A percentile compares a stretch with the other conserved stretches of the same genome.
These are phyloP conservation scores for Lytechinus pictus DNA, from an alignment of 35 echinoderm and acorn worm species.

Conservation along the genomic window DNA sequence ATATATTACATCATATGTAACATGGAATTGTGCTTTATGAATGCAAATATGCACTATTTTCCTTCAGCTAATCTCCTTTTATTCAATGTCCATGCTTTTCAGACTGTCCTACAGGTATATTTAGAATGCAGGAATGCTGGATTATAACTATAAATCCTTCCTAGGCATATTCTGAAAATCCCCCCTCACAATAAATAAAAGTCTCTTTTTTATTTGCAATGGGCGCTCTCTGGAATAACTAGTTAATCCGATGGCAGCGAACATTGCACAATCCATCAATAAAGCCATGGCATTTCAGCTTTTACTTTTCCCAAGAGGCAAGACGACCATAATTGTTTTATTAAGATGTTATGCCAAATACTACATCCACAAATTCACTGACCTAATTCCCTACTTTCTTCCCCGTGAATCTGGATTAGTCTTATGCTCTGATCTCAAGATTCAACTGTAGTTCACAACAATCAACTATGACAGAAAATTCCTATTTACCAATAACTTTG, in stretches of 20 bases:
- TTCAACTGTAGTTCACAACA: no score
- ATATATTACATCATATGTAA: no score
- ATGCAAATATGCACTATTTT: not conserved
- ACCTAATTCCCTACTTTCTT: not conserved
- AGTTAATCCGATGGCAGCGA: not conserved
- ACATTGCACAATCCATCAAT: not conserved
- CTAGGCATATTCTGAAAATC: not conserved
- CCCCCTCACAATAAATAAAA: not conserved
- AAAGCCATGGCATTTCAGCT: not conserved
- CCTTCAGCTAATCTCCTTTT: not conserved
- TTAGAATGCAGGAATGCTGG: not conserved
- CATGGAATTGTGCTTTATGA: no score
- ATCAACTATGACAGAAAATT: not conserved
- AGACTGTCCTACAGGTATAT: not conserved
- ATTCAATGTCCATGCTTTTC: no score
- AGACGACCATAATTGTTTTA: not conserved
- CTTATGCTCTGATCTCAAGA: not conserved
- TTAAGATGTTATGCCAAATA: constrained; percentile 7
- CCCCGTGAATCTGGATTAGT: not conserved
- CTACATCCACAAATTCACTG: not conserved
- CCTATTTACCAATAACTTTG: not conserved
- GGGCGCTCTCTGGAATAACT: not conserved
- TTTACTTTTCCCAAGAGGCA: not conserved
- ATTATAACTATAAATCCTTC: not conserved
- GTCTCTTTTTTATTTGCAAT: not conserved